Base-by-base conservation (phyloP, 2,797 vertebrate genomes). In the Chromis chromis region DNA sequence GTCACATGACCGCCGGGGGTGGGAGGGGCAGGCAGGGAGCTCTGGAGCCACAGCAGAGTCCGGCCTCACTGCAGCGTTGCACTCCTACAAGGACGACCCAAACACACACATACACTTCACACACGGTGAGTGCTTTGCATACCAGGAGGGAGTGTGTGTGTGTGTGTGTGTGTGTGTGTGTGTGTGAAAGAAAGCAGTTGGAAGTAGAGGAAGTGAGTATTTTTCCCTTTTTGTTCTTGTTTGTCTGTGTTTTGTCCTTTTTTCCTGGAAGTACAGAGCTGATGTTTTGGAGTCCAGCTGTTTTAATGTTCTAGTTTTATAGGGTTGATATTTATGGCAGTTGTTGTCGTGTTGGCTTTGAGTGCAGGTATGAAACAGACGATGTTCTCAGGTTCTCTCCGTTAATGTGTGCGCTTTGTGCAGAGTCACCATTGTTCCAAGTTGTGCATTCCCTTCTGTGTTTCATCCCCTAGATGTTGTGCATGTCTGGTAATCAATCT, bases 1-100 rank as follows among this genome's bases (percentile, higher is more conserved):
- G 91, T 95, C 93, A 94, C 90, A 89, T 94, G 94, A 92, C 87
- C 55, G 67, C 78, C 50, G 64, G 71, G 85, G 75, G 84, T 90
- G 84, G 91, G 87, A 83, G 90, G 91, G 88, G 70, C 71, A 33
- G 76, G 46, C 83, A 27, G 79, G 61, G 76, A 86, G 85, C 82
- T 88, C 86, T 86, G 86, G 31, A 88, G 78, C 77, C 84, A 70
- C 86, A 78, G 86, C 92, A 86, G 89, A 93, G 86, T 89, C 91
- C 76, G 92, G 93, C 90, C 94, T 92, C 90, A 92, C 89, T 88
- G 83, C 86, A 90, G 88, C 56, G 65, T 85, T 88, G 87, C 85
- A 76, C 88, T 90, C 88, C 90, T 78, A 86, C 90, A 82, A 85
- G 89, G 86, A 89, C 82, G 24, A 76, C 81, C 78, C 78, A n/a